A percentile compares a stretch with the other conserved stretches of the same genome.
These are phyloP conservation scores for Heliothis subflexa DNA, from an alignment of 1,140 invertebrate genomes.

Conservation along the genomic window DNA sequence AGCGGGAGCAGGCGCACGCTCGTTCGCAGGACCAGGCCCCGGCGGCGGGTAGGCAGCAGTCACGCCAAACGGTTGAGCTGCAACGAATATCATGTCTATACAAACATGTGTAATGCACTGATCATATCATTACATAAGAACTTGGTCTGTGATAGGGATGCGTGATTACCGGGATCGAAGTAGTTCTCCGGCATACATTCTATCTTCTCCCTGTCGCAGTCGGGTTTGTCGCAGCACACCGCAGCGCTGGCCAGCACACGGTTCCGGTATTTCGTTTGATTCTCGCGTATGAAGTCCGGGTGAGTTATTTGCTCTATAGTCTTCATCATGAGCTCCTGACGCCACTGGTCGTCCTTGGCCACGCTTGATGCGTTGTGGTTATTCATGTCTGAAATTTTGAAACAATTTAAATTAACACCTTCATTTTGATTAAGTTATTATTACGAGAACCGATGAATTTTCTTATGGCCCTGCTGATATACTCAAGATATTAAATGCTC, in stretches of 20 bases:
- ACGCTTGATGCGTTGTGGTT: not conserved
- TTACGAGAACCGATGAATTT: no score
- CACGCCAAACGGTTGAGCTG: constrained; percentile 6
- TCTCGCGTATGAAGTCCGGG: no score
- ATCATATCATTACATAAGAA: not conserved
- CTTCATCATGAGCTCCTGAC: not conserved
- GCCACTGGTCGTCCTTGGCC: not conserved
- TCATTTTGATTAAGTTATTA: no score
- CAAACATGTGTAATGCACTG: constrained; percentile 11
- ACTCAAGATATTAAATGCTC: no score
- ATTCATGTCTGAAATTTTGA: constrained; percentile 21
- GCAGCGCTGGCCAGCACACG: not conserved
- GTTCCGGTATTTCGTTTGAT: not conserved
- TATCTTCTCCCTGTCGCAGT: not conserved
- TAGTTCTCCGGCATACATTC: not conserved
- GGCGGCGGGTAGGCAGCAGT: not conserved
- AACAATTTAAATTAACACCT: not conserved
- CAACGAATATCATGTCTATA: not conserved
- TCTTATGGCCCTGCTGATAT: no score
- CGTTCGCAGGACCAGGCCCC: no score
- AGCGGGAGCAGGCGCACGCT: not conserved
- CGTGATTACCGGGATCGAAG: not conserved
- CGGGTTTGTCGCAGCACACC: not conserved
- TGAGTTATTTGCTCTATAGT: no score
- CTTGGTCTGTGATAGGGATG: not conserved